These are phyloP conservation scores for Coluber constrictor DNA, from an alignment of 2,797 vertebrate species.

Conservation along the genomic window DNA sequence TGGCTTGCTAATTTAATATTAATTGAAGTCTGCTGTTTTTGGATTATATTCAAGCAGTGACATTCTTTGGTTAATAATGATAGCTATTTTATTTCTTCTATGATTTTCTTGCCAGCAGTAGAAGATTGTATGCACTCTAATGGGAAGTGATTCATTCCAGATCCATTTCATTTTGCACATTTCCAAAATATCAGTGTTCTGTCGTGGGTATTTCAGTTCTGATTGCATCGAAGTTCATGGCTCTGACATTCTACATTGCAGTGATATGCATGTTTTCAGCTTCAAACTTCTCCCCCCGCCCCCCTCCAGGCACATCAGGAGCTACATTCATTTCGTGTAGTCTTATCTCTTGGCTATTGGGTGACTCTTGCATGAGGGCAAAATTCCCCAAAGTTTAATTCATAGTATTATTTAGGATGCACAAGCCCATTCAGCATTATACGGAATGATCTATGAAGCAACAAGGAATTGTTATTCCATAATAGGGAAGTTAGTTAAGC, in stretches of 20 bases:
- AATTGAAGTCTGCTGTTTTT: background rate
- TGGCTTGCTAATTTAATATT: background rate
- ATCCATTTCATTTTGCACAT: background rate
- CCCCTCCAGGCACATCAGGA: background rate
- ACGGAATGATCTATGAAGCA: background rate
- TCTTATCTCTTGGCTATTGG: background rate
- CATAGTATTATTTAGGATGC: background rate
- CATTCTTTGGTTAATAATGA: background rate
- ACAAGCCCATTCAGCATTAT: background rate
- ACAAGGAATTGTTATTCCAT: background rate
- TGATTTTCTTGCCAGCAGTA: background rate
- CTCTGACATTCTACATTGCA: background rate
- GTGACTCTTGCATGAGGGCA: background rate
- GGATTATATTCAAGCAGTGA: background rate
- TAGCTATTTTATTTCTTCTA: background rate
- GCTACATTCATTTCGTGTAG: background rate
- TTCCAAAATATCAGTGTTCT: background rate
- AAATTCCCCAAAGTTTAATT: background rate
- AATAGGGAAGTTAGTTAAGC: background rate
- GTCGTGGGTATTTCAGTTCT: background rate
- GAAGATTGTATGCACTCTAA: background rate
- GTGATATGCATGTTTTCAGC: background rate
- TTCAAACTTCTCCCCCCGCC: background rate
- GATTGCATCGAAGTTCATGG: background rate
- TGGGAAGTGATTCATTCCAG: background rate